Conservation (phyloP, 2,113 vertebrate species). For the Megatriorchis doriae region DNA sequence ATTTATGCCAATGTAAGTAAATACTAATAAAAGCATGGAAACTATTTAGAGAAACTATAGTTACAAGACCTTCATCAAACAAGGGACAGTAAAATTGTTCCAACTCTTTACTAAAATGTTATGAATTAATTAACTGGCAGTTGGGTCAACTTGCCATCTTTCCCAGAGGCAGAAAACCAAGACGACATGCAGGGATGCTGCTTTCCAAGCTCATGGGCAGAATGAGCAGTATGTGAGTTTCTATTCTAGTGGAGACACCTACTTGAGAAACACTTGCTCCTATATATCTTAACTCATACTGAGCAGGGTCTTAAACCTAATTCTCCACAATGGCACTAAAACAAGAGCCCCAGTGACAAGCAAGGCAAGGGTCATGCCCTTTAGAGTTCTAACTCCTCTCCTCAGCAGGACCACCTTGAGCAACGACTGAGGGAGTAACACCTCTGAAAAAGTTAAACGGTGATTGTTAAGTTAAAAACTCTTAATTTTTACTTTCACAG, state of each 20-base stretch:
- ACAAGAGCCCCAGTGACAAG: background rate
- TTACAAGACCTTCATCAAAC: background rate
- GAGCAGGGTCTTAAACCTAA: background rate
- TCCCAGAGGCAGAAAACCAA: background rate
- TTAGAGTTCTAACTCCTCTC: background rate
- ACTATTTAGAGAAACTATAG: background rate
- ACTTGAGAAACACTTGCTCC: background rate
- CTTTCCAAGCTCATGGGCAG: background rate
- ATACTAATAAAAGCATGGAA: background rate
- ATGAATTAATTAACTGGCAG: background rate
- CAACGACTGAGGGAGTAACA: background rate
- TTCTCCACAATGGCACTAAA: background rate
- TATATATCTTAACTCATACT: background rate
- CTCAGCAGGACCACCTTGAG: background rate
- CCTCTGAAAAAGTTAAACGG: background rate
- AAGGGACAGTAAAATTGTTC: background rate
- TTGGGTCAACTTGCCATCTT: background rate
- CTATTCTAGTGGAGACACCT: background rate
- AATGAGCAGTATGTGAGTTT: background rate
- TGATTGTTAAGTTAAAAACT: background rate
- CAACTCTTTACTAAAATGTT: background rate
- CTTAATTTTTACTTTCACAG: background rate
- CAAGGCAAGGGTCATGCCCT: background rate
- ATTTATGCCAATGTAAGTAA: background rate
- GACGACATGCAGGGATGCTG: accelerated